These are phyloP conservation scores for Carcina quercana DNA, from an alignment of 2,888 invertebrate genomes.

Conservation along the genomic window DNA sequence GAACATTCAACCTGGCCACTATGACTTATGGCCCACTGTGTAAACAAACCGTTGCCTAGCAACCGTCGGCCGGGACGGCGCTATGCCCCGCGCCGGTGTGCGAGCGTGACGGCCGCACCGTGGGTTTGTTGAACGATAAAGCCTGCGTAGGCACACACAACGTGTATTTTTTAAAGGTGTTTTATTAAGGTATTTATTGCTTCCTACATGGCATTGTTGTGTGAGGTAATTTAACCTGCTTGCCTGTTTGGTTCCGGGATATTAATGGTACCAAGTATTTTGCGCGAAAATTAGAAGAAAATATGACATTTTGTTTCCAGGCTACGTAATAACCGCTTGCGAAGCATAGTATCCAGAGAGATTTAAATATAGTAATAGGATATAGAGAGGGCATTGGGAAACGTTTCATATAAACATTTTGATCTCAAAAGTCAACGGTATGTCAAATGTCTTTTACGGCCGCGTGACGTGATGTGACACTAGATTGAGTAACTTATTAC, in stretches of 20 bases:
- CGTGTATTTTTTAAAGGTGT: constrained; percentile 28
- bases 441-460: too few species aligned
- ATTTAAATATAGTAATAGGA: too few species aligned
- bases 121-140: constrained; percentile 49
- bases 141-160: constrained; percentile 36
- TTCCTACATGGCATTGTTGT: constrained; percentile 4
- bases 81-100: not conserved
- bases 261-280: too few species aligned
- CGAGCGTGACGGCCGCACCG: constrained; percentile 10
- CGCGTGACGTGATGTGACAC: too few species aligned
- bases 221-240: not conserved
- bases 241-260: constrained; percentile 2
- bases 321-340: too few species aligned
- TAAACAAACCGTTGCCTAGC: constrained; percentile 33
- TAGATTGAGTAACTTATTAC: too few species aligned
- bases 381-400: too few species aligned
- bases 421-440: too few species aligned
- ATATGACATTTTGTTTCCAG: too few species aligned
- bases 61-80: constrained; percentile 17
- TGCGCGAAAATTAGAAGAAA: too few species aligned
- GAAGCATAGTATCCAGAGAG: too few species aligned
- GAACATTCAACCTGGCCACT: constrained; percentile 19
- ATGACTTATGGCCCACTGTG: constrained; percentile 17
- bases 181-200: constrained; percentile 10
- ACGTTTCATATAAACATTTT: too few species aligned